phyloP scores from a whole-genome alignment of 2,113 vertebrate species.

The Ramphastos sulfuratus region DNA sequence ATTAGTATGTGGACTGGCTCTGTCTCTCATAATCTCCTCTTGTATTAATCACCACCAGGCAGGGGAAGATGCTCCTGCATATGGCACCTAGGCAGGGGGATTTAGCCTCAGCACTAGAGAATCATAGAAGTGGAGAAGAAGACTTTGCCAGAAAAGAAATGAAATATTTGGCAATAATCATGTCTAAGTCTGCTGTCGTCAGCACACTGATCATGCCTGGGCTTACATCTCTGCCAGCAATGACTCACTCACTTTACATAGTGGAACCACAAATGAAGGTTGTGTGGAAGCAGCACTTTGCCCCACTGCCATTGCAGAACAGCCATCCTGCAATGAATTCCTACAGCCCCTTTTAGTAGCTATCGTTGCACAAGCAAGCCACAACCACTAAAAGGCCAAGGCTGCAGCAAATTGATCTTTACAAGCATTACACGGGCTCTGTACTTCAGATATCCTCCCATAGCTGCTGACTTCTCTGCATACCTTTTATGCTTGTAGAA shows the following conservation, averaged over 20 bases:
- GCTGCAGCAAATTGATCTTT: not conserved
- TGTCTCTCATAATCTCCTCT: conserved; percentile 12
- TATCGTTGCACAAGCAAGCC: not conserved
- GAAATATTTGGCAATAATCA: not conserved
- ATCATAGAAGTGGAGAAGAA: not conserved
- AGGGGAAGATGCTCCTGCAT: not conserved
- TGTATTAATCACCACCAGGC: not conserved
- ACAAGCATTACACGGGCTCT: not conserved
- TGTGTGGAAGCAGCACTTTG: not conserved
- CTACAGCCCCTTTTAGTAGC: not conserved
- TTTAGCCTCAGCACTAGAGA: not conserved
- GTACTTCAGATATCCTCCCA: not conserved
- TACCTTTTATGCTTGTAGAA: not conserved
- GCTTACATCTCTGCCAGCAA: not conserved
- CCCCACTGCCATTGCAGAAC: not conserved
- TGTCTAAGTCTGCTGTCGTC: not conserved
- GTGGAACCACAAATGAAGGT: not conserved
- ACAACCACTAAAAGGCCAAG: not conserved
- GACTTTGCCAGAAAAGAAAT: not conserved
- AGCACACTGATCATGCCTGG: not conserved
- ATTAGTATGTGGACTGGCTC: conserved; percentile 40
- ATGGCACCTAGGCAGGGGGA: not conserved
- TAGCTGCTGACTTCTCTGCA: not conserved
- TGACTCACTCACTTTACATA: not conserved
- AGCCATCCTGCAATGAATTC: not conserved